These are phyloP conservation scores for Anser brachyrhynchus DNA, from an alignment of 2,113 vertebrate species.

Conservation along the genomic window DNA sequence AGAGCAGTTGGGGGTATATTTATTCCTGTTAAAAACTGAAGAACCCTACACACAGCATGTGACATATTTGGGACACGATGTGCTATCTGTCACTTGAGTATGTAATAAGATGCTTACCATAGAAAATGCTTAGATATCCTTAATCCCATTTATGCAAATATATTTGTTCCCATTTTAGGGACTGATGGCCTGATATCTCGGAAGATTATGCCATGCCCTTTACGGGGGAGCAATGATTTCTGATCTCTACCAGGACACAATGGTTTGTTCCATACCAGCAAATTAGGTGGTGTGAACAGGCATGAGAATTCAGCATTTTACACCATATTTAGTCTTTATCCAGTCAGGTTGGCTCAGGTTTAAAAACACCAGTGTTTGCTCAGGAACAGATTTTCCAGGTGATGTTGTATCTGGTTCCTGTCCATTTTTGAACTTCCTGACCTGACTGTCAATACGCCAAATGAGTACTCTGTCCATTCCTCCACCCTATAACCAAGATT, in stretches of 20 bases:
- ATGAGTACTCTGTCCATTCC: neutral
- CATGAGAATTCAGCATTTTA: neutral
- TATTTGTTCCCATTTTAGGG: neutral
- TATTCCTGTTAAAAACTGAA: neutral
- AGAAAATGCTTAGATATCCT: neutral
- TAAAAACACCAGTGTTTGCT: neutral
- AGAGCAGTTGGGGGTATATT: neutral
- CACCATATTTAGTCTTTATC: neutral
- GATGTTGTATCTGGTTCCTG: neutral
- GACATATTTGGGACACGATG: neutral
- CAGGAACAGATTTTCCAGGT: neutral
- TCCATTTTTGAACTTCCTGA: neutral
- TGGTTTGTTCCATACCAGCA: neutral
- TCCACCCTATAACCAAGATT: neutral
- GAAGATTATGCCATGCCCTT: neutral
- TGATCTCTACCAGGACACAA: neutral
- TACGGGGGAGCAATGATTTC: neutral
- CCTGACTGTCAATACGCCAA: neutral
- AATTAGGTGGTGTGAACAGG: neutral
- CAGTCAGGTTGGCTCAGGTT: neutral
- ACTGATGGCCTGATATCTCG: neutral
- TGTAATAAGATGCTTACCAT: neutral
- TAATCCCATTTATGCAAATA: neutral
- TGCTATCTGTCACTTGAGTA: neutral
- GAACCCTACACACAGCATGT: neutral